Evolutionary conservation across 2,113 vertebrate genomes (phyloP), one percentile per base, ranked within the genome.

Genomic region (Oophaga pumilio): DNA sequence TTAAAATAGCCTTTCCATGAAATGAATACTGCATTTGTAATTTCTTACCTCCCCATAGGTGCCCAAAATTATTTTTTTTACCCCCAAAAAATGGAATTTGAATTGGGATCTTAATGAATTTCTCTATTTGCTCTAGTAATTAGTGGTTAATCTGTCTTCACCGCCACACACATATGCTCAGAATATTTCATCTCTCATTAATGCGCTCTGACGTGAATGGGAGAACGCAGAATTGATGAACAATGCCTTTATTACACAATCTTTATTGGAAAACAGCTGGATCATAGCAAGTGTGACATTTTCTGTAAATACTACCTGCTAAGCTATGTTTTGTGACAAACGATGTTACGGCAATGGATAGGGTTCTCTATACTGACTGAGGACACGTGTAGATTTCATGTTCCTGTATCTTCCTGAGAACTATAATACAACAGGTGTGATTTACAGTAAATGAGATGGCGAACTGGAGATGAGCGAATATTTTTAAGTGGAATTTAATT

Each of bases 261-360:
- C 49, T 52, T 52, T 76, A 76, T 76, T 76, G 49, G 26, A 76
- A 76, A 76, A n/a, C 74, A 76, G 74, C 74, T 76, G 49, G 43
- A 53, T 76, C 49, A 52, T 53, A 24, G 49, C 49, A 12, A n/a
- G 74, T 76, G 74, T 76, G 43, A 53, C 74, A 76, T 76, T 76
- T 50, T 52, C 20, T 8, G 22, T 76, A 76, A 52, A 76, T 22
- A 6, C 10, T 76, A 53, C 49, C 74, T 53, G 74, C 49, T 76
- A 53, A 73, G 69, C 10, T 43, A 13, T 43, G 69, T 73, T 20
- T 49, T 71, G 69, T 43, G 28, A 73, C 17, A 49, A 10, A 20
- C 20, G 17, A 9, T 2, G 33, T 4, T 49, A 20, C 26, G 2
- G 69, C 4, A 73, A 49, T 73, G 18, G 33, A 43, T 18, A 73